Percentiles rank a stretch among this genome's conserved stretches.
Evolutionary conservation across 2,113 vertebrate genomes (phyloP).

Genomic region (Oreocharis arfaki): DNA sequence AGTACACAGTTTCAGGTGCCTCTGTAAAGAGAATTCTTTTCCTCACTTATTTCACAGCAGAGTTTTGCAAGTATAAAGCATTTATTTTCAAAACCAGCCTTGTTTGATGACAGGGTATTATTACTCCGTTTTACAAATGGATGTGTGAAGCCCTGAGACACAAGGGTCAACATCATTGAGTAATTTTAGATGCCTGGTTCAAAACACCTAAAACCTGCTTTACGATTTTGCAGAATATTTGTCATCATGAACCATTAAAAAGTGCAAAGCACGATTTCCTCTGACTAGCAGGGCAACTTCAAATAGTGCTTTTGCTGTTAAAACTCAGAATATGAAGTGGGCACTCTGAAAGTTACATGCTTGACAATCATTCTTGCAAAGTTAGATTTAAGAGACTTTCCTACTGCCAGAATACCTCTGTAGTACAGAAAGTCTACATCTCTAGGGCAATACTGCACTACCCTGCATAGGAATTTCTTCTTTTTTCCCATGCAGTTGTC

Average conservation of each 20-base stretch:
- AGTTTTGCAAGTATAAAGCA: not conserved
- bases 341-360: not conserved
- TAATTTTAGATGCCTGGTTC: not conserved
- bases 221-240: not conserved
- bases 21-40: not conserved
- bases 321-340: not conserved
- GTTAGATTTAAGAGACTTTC: not conserved
- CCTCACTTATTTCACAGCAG: not conserved
- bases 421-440: not conserved
- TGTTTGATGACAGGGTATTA: not conserved
- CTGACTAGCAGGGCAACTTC: not conserved
- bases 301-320: not conserved
- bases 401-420: not conserved
- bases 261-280: not conserved
- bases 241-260: not conserved
- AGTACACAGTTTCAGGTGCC: not conserved
- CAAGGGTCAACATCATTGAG: not conserved
- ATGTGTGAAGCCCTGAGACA: not conserved
- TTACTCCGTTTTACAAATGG: not conserved
- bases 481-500: not conserved
- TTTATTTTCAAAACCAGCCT: slow-evolving; percentile 1
- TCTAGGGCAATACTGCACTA: not conserved
- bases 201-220: not conserved
- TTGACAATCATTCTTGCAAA: not conserved
- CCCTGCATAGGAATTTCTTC: not conserved